These are phyloP conservation scores for Pangasius larnaudii DNA, from an alignment of 2,797 vertebrate species.

Conservation along the genomic window DNA sequence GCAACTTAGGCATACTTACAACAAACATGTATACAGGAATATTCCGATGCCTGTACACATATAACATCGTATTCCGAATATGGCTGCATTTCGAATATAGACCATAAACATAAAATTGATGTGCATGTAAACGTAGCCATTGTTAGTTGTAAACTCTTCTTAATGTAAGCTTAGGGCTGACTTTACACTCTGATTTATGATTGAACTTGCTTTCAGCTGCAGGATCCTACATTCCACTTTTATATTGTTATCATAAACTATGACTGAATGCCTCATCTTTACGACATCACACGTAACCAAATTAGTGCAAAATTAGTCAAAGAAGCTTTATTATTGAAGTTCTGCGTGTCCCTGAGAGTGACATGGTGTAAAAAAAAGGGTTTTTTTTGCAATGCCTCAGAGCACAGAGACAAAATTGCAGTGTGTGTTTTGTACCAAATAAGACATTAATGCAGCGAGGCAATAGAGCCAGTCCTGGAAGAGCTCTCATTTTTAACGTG, in stretches of 20 bases:
- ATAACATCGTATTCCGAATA: too few species aligned
- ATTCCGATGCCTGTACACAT: too few species aligned
- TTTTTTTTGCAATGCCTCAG: background rate
- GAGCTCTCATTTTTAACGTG: background rate
- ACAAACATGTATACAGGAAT: too few species aligned
- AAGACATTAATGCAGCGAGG: constrained; percentile 11
- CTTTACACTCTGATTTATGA: background rate
- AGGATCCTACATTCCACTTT: background rate
- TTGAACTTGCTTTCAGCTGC: background rate
- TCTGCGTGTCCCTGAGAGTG: background rate
- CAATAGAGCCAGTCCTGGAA: background rate
- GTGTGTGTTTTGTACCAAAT: constrained; percentile 7
- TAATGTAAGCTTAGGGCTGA: background rate
- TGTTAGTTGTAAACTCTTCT: background rate
- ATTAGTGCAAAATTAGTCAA: background rate
- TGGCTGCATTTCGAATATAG: too few species aligned
- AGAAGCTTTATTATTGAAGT: background rate
- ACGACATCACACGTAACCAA: background rate
- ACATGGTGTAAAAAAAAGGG: background rate
- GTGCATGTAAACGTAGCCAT: too few species aligned
- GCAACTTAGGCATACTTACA: too few species aligned
- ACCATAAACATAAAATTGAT: too few species aligned
- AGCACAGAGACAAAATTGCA: background rate
- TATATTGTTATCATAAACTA: background rate
- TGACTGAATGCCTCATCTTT: background rate